Evolutionary conservation across 2,113 vertebrate genomes (phyloP).

Genomic region (Cyrtonyx montezumae): DNA sequence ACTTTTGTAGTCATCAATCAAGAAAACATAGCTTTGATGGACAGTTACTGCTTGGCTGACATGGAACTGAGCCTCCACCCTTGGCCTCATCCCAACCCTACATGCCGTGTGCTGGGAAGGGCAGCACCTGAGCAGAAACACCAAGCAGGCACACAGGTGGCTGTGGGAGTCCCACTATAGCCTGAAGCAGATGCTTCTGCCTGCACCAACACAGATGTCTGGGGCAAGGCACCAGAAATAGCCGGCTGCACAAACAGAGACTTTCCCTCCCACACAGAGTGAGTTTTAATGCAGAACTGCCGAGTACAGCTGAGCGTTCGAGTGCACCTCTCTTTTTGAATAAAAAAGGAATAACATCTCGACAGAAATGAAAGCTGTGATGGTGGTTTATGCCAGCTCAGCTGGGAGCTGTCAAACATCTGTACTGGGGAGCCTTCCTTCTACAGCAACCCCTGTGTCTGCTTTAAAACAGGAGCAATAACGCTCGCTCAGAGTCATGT

Average conservation of each 20-base stretch:
- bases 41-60: background rate
- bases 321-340: background rate
- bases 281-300: background rate
- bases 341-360: background rate
- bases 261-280: background rate
- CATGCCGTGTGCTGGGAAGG: background rate
- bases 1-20: background rate
- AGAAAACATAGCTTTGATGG: background rate
- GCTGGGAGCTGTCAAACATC: background rate
- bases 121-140: background rate
- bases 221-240: slow-evolving; percentile 29
- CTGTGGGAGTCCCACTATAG: background rate
- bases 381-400: background rate
- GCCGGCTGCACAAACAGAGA: background rate
- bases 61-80: background rate
- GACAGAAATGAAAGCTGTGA: background rate
- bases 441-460: background rate
- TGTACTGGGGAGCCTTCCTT: background rate
- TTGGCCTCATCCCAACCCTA: background rate
- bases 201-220: background rate
- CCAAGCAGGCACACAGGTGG: background rate
- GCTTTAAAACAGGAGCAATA: background rate
- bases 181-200: background rate
- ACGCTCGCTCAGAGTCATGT: background rate
- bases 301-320: background rate